A percentile compares a stretch with the other conserved stretches of the same genome.
Evolutionary conservation across 2,113 vertebrate species (phyloP).

Genomic region (Onychorhynchus coronatus): DNA sequence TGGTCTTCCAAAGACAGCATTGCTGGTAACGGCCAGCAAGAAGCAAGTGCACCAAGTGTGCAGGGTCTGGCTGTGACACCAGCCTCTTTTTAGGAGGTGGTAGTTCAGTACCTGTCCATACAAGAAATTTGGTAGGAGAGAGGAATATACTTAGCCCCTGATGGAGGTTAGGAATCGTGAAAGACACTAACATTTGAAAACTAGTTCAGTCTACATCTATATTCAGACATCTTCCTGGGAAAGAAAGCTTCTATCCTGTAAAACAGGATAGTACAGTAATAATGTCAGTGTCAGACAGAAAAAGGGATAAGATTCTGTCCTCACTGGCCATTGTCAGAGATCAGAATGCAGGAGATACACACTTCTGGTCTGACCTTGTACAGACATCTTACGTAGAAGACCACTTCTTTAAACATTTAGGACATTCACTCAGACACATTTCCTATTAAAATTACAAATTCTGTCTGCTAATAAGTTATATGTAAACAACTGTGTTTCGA

Average conservation of each 20-base stretch:
- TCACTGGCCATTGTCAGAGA: not conserved
- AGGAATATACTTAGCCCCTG: not conserved
- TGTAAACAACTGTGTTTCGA: not conserved
- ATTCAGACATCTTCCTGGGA: not conserved
- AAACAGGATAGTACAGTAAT: not conserved
- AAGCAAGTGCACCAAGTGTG: not conserved
- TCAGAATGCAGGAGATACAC: not conserved
- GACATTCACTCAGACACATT: not conserved
- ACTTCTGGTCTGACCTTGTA: not conserved
- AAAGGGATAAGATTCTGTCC: not conserved
- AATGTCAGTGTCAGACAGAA: not conserved
- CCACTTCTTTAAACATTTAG: not conserved
- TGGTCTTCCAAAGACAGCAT: not conserved
- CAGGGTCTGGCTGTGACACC: not conserved
- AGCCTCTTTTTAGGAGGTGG: not conserved
- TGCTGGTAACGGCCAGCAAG: not conserved
- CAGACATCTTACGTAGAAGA: not conserved
- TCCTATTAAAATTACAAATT: not conserved
- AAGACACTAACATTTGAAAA: not conserved
- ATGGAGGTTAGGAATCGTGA: not conserved
- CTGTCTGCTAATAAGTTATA: not conserved
- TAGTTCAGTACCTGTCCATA: not conserved
- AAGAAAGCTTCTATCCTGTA: not conserved
- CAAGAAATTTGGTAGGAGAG: not conserved
- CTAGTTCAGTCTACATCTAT: not conserved